Conservation (phyloP, 1,140 invertebrate genomes). For the Zaprionus ornatus region DNA sequence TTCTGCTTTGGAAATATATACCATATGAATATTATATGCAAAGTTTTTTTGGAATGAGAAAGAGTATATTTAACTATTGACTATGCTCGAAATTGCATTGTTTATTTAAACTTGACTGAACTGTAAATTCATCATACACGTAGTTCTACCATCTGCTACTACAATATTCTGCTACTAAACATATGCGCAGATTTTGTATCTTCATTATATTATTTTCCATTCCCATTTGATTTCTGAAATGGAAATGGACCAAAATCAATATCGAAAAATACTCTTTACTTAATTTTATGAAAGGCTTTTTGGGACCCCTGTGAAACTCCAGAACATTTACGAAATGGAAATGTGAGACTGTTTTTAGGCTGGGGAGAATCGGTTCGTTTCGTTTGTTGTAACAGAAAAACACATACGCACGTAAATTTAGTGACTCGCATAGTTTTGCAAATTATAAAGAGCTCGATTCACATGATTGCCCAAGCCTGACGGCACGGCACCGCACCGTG, state of each 20-base stretch:
- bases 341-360: neutral
- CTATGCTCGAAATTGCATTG: no score
- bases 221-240: neutral
- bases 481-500: conserved; percentile 34
- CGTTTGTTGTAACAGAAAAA: neutral
- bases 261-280: neutral
- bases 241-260: neutral
- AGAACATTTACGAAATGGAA: neutral
- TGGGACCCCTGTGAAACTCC: neutral
- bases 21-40: no score
- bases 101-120: no score
- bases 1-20: no score
- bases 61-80: no score
- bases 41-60: accelerated
- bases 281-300: neutral
- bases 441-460: conserved; percentile 83
- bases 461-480: conserved; percentile 76
- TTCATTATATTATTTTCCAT: neutral
- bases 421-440: conserved; percentile 71
- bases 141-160: no score
- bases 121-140: no score
- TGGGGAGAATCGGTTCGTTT: neutral
- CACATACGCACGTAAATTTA: conserved; percentile 28
- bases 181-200: neutral
- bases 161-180: no score